These are phyloP conservation scores for Leucophora obtusa DNA, from an alignment of 2,888 invertebrate species.

Conservation along the genomic window DNA sequence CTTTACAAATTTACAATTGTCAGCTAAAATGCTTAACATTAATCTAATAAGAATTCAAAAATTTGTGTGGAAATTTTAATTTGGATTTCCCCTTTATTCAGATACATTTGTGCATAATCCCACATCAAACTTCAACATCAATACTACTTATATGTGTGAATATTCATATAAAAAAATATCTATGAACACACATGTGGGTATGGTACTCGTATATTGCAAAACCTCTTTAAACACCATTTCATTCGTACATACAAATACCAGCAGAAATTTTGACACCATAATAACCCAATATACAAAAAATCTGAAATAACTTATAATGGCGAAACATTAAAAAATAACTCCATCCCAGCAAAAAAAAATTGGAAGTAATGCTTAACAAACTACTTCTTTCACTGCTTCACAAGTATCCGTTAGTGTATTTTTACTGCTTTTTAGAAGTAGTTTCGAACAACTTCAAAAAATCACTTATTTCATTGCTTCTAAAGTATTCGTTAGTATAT, in stretches of 20 bases:
- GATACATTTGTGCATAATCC: neutral
- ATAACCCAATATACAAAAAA: slow-evolving; percentile 29
- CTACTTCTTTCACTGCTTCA: no score
- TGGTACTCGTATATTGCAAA: slow-evolving; percentile 57
- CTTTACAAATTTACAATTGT: neutral
- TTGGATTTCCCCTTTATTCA: neutral
- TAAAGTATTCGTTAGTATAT: no score
- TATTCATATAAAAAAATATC: neutral
- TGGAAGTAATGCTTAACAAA: no score
- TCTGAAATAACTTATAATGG: no score
- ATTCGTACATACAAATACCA: slow-evolving; percentile 12
- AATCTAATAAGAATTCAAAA: neutral
- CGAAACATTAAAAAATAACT: no score
- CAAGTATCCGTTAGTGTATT: no score
- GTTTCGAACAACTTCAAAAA: no score
- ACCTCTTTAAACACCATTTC: slow-evolving; percentile 31
- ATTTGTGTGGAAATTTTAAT: neutral
- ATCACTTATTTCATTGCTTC: no score
- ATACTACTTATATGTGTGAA: neutral
- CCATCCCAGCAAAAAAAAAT: no score
- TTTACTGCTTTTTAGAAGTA: no score
- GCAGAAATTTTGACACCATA: slow-evolving; percentile 43
- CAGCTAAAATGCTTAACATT: neutral
- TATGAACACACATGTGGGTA: slow-evolving; percentile 17
- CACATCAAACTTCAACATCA: slow-evolving; percentile 5